Base-by-base conservation (phyloP, 2,113 vertebrate species). In the Scytalopus superciliaris region DNA sequence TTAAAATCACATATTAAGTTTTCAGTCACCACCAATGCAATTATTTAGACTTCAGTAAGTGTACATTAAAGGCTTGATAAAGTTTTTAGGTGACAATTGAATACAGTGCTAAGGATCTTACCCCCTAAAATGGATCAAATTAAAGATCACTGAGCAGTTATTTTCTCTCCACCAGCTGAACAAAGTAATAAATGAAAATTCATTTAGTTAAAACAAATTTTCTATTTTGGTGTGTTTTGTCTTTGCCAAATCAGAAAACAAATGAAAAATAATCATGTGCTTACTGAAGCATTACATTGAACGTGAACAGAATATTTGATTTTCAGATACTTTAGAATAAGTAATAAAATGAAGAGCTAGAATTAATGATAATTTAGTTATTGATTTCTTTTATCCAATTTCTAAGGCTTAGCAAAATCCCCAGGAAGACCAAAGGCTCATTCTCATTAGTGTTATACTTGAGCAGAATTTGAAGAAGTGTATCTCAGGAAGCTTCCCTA, bases 1-100 rank as follows among this genome's bases (percentile, higher is more conserved):
- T 96, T 87, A 96, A 96, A 96, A 94, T 80, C 84, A 91, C 87
- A 64, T 96, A 92, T 42, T 87, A 94, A 87, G 89, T 84, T 90
- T 94, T 94, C 70, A 91, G 75, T 85, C 63, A 93, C 74, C 74
- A 93, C 70, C 74, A 77, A 56, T 83, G 64, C 74, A 93, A 91
- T 95, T 93, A 91, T 70, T 94, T 70, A 94, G 80, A 89, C 67
- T 87, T 92, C 81, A 94, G 55, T 74, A 91, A 94, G 19, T 85
- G 47, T 53, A 87, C 70, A 80, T 84, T 96, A 91, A 91, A 87
- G 52, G 57, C 49, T 72, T 93, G 88, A 78, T 90, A 89, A 96
- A 96, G n/a, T 92, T 93, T 92, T 94, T 49, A 91, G 72, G 90
- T 90, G 60, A 42, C 76, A 68, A 47, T 35, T 75, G 60, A 88